Base-by-base conservation (phyloP, 2,888 invertebrate species). In the Oxytorus armatus region DNA sequence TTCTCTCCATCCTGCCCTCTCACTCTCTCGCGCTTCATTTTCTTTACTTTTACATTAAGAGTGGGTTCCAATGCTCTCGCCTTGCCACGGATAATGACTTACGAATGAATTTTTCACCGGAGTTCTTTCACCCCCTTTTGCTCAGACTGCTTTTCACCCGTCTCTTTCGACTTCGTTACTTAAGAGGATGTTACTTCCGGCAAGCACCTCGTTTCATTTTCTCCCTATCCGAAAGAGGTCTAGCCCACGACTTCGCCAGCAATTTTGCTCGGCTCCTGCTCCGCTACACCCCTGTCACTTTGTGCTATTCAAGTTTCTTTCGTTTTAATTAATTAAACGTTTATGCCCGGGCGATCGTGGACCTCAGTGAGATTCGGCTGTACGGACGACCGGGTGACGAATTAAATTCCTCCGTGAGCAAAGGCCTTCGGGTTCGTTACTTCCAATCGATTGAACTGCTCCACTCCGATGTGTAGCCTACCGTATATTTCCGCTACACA, bases 1-100 rank as follows among this genome's bases (percentile, higher is more conserved):
- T 25, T 55, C 21, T 39, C 39, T 39, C 25, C 16, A 51, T 29
- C 18, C 63, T 14, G 51, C 8, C 33, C 44, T 33, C 21, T 65
- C 7, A 11, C 57, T 16, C 25, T 55, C 16, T 21, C 23, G 16
- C 42, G 0, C 29, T 14, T 39, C 21, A 39, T 61, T 44, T 63
- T 33, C 21, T 55, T 76, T 57, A 63, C 57, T 66, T 79, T 63
- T 65, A 44, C 57, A 69, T 79, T 33, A 75, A 77, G 57, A 69
- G 53, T 29, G 29, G 39, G n/a, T 44, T 18, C n/a, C n/a, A 18
- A 69, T 55, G 53, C 61, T 66, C 49, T 42, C 39, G 42, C 68
- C 53, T 66, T 33, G 23, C 11, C 49, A 21, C 23, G 49, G 39
- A 61, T 65, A 75, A 79, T 79, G 75, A 79, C 79, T 74, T 65